Evolutionary conservation across 2,888 invertebrate species (phyloP).

Genomic region (Calephelis perditalis): DNA sequence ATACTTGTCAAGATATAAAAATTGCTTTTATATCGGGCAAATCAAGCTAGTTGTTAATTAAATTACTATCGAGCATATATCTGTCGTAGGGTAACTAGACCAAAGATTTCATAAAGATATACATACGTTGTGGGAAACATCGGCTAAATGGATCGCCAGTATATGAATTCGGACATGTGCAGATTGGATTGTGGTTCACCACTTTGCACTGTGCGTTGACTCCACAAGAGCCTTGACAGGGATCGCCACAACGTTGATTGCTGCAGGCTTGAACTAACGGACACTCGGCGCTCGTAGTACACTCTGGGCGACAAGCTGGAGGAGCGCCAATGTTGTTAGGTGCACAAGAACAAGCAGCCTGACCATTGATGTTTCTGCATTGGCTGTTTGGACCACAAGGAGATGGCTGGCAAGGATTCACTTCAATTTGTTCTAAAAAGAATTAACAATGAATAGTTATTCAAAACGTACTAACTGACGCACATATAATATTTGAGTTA

Average conservation of each 20-base stretch:
- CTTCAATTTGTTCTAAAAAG: conserved; percentile 68
- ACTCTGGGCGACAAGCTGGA: conserved; percentile 85
- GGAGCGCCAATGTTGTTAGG: conserved; percentile 81
- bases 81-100: too few species aligned
- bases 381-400: conserved; percentile 82
- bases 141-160: conserved; percentile 83
- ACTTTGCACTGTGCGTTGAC: conserved; percentile 85
- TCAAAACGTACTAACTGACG: not conserved
- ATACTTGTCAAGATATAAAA: too few species aligned
- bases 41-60: too few species aligned
- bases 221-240: conserved; percentile 86
- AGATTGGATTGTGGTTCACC: conserved; percentile 87
- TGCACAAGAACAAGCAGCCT: conserved; percentile 84
- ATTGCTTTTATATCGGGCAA: too few species aligned
- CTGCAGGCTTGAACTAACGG: conserved; percentile 83
- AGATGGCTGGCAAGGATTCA: conserved; percentile 80
- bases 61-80: too few species aligned
- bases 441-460: not conserved
- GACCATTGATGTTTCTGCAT: conserved; percentile 79
- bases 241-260: conserved; percentile 83
- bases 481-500: not conserved
- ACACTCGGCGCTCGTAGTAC: conserved; percentile 85
- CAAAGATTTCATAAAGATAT: conserved; percentile 19
- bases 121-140: conserved; percentile 77
- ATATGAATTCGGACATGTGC: conserved; percentile 80